Conservation (phyloP, 2,113 vertebrate species). For the Myodes glareolus region DNA sequence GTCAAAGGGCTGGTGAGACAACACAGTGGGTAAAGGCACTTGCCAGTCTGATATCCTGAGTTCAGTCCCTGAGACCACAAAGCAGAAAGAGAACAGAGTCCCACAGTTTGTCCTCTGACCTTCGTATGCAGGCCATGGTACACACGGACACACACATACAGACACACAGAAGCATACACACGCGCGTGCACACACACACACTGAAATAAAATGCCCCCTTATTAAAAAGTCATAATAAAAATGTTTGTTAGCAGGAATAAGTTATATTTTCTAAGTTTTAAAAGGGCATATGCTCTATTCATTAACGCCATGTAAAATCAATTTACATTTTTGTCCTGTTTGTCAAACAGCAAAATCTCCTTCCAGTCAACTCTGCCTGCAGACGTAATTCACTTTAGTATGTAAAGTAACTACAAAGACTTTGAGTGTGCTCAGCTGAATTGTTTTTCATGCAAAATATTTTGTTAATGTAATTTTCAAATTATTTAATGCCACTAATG, state of each 20-base stretch:
- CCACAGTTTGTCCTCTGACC: background rate
- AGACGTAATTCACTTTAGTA: slow-evolving; percentile 75
- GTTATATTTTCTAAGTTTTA: background rate
- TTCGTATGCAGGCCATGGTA: background rate
- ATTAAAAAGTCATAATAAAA: background rate
- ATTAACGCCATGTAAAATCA: background rate
- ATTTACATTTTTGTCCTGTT: background rate
- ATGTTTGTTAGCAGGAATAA: background rate
- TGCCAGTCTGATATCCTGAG: background rate
- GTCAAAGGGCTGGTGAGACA: background rate
- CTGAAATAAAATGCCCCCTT: background rate
- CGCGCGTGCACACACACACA: background rate
- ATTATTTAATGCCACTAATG: background rate
- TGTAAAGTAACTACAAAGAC: slow-evolving; percentile 63
- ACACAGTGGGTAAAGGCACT: background rate
- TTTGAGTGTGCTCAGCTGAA: slow-evolving; percentile 56
- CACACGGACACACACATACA: too few relatives aligned
- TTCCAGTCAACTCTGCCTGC: slow-evolving; percentile 76
- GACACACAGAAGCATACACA: background rate
- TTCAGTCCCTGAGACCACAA: background rate
- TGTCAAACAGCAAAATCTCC: slow-evolving; percentile 11
- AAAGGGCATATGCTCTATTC: background rate
- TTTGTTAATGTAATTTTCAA: slow-evolving; percentile 56
- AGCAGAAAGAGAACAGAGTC: background rate
- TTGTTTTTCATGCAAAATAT: slow-evolving; percentile 66